These are phyloP conservation scores for Trichechus manatus DNA, from an alignment of 2,113 vertebrate genomes.

Conservation along the genomic window DNA sequence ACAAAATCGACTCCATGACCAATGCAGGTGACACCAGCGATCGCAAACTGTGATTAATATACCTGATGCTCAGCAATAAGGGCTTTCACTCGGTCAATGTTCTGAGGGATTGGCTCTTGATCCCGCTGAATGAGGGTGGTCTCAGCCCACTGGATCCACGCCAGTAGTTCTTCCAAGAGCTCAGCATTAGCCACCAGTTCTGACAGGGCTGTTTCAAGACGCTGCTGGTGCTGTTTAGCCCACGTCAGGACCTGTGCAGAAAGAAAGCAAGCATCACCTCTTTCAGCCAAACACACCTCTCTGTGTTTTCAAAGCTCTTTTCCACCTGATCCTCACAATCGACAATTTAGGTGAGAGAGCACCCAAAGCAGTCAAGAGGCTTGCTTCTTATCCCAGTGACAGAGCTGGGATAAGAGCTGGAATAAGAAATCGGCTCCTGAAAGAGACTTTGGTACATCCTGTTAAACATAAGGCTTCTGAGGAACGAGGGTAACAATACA, in stretches of 20 bases:
- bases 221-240: constrained; percentile 99
- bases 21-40: not conserved
- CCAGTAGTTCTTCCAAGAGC: constrained; percentile 96
- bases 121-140: constrained; percentile 96
- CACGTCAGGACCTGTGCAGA: constrained; percentile 94
- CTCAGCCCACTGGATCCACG: constrained; percentile 98
- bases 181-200: constrained; percentile 96
- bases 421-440: not conserved
- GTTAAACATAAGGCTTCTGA: not conserved
- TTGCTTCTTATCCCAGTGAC: not conserved
- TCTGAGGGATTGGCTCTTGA: constrained; percentile 94
- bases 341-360: not conserved
- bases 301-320: constrained; percentile 25
- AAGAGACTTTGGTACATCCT: not conserved
- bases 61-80: constrained; percentile 98
- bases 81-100: constrained; percentile 95
- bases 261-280: not conserved
- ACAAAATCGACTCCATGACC: not conserved
- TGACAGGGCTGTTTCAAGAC: constrained; percentile 93
- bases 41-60: not conserved
- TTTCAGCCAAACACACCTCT: not conserved
- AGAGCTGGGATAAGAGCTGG: constrained; percentile 7
- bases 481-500: not conserved
- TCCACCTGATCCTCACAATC: not conserved
- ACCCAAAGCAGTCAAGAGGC: not conserved